phyloP scores from a whole-genome alignment of 2,888 invertebrate genomes.

The Polydrusus cervinus region DNA sequence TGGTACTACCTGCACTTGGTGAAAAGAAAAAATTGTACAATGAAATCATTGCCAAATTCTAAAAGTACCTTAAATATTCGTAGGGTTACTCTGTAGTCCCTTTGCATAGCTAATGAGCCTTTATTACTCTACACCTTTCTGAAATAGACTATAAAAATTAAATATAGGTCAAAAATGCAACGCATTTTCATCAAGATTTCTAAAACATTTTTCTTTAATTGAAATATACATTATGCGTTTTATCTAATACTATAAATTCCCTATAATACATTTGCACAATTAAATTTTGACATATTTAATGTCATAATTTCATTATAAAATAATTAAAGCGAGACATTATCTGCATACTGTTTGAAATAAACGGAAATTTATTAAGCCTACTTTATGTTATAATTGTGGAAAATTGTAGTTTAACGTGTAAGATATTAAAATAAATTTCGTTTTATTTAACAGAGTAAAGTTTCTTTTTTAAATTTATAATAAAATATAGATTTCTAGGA shows the following conservation, averaged over 20 bases:
- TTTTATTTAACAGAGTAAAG: background rate
- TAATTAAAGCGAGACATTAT: constrained; percentile 48
- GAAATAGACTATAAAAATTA: no score
- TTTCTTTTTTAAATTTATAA: background rate
- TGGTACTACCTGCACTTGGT: no score
- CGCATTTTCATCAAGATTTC: background rate
- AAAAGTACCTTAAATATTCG: no score
- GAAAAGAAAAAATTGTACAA: no score
- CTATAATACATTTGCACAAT: constrained; percentile 39
- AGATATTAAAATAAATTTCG: constrained; percentile 14
- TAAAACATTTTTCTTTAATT: constrained; percentile 15
- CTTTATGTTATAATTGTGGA: constrained; percentile 27
- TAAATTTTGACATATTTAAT: constrained; percentile 49
- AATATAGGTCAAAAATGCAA: constrained; percentile 3
- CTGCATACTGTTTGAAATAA: constrained; percentile 49
- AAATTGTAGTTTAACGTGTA: background rate
- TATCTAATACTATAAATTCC: constrained; percentile 43
- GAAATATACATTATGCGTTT: constrained; percentile 12
- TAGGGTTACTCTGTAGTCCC: no score
- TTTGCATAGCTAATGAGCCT: no score
- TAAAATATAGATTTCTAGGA: background rate
- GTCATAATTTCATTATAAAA: constrained; percentile 54
- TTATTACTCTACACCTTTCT: no score
- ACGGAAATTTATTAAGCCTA: constrained; percentile 48
- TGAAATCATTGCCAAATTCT: no score